phyloP scores from a whole-genome alignment of 2,888 invertebrate species.

The Oasisia sp. region DNA sequence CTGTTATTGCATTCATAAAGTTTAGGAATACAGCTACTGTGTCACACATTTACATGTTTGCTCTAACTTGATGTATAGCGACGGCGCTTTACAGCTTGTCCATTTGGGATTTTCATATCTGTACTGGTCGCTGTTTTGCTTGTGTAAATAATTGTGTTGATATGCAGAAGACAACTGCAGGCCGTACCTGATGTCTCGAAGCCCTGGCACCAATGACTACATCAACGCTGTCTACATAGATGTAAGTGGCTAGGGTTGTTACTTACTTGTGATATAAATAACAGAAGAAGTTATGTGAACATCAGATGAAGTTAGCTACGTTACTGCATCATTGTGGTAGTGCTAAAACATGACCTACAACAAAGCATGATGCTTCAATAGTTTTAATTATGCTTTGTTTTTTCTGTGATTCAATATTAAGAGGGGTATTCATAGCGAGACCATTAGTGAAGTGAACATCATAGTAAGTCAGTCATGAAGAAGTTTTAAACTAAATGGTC shows the following conservation, averaged over 20 bases:
- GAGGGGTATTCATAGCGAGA: not conserved
- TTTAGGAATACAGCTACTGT: too few relatives aligned
- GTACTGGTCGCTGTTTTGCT: conserved; percentile 6
- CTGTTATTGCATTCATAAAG: too few relatives aligned
- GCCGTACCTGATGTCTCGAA: conserved; percentile 39
- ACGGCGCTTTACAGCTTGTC: too few relatives aligned
- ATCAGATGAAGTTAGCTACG: not conserved
- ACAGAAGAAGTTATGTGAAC: not conserved
- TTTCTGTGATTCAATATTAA: not conserved
- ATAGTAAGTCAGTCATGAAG: not conserved
- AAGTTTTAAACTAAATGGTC: not conserved
- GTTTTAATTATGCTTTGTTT: not conserved
- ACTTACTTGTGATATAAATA: not conserved
- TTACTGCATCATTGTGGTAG: not conserved
- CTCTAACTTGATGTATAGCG: too few relatives aligned
- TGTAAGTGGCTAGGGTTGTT: conserved; percentile 37
- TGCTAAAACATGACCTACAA: not conserved
- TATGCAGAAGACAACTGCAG: conserved; percentile 33
- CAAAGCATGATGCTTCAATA: not conserved
- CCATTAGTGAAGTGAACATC: not conserved
- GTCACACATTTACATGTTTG: too few relatives aligned
- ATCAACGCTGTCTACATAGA: conserved; percentile 52
- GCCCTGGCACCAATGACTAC: conserved; percentile 45
- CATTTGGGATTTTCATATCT: too few relatives aligned
- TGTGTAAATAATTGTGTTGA: not conserved